Evolutionary conservation across 1,140 invertebrate species (phyloP).

Genomic region (Onthophagus taurus): DNA sequence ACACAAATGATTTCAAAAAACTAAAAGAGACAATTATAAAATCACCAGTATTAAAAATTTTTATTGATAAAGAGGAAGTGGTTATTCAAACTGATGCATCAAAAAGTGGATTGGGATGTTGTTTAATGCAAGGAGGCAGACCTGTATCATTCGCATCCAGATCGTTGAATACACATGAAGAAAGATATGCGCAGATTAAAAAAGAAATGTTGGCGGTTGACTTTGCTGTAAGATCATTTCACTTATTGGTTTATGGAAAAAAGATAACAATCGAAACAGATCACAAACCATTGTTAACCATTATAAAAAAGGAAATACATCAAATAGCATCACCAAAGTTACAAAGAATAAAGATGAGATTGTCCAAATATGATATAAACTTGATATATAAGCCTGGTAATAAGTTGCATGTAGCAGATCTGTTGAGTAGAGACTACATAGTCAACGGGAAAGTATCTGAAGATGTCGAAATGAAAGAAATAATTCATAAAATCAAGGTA

Average conservation of each 20-base stretch:
- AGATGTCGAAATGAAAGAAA: neutral
- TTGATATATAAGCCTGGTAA: neutral
- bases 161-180: neutral
- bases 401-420: neutral
- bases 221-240: neutral
- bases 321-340: neutral
- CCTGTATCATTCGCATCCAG: neutral
- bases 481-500: neutral
- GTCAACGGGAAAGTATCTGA: neutral
- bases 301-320: neutral
- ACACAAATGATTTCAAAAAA: neutral
- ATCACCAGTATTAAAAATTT: neutral
- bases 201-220: neutral
- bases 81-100: conserved; percentile 11
- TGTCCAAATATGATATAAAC: neutral
- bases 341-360: neutral
- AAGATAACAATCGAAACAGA: neutral
- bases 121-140: neutral
- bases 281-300: neutral
- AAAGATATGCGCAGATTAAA: neutral
- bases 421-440: neutral
- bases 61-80: neutral
- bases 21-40: neutral
- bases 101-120: neutral
- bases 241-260: neutral